These are phyloP conservation scores for Deilephila porcellus DNA, from an alignment of 2,888 invertebrate species.

Conservation along the genomic window DNA sequence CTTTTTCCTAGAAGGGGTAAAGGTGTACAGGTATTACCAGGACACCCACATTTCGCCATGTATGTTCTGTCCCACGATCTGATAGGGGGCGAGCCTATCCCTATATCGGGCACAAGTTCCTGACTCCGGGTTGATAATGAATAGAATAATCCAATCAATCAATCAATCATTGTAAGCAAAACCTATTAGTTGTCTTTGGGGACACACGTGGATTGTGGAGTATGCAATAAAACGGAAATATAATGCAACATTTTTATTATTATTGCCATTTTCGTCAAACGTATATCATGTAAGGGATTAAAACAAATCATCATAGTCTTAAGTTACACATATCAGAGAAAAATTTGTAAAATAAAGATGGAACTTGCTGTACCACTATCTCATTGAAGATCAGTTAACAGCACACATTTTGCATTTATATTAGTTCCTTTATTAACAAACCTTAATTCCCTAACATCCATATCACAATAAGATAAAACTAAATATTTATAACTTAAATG, in stretches of 20 bases:
- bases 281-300: constrained; percentile 57
- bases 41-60: no score
- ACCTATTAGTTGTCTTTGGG: background rate
- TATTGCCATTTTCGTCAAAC: constrained; percentile 72
- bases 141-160: no score
- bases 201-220: background rate
- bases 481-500: constrained; percentile 45
- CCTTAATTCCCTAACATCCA: constrained; percentile 45
- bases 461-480: constrained; percentile 43
- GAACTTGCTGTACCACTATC: background rate
- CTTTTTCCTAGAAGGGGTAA: no score
- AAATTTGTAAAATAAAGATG: constrained; percentile 13
- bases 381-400: background rate
- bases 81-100: no score
- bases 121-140: no score
- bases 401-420: background rate
- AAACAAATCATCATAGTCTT: constrained; percentile 57
- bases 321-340: constrained; percentile 57
- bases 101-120: no score
- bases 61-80: no score
- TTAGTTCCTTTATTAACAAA: constrained; percentile 24
- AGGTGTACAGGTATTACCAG: no score
- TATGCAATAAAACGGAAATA: constrained; percentile 39
- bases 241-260: constrained; percentile 75
- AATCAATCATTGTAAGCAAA: no score